phyloP scores from a whole-genome alignment of 2,113 vertebrate species.

The Cochlearius cochlearius region DNA sequence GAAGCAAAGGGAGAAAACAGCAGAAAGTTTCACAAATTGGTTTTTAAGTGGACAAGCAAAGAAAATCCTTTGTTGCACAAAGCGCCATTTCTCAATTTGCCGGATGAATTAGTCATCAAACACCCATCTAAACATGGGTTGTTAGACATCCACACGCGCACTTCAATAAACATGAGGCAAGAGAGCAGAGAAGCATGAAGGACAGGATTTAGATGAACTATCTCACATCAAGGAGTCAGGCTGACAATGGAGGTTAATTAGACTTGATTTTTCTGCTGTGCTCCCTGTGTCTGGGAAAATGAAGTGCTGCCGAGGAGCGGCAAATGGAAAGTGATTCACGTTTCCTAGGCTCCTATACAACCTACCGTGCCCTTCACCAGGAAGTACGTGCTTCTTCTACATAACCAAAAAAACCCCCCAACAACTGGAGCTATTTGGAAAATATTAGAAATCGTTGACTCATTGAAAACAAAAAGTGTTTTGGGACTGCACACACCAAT shows the following conservation, averaged over 20 bases:
- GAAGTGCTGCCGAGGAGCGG: not conserved
- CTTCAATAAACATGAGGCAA: not conserved
- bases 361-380: not conserved
- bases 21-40: not conserved
- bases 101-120: not conserved
- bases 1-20: not conserved
- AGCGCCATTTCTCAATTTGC: not conserved
- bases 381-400: not conserved
- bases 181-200: not conserved
- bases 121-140: not conserved
- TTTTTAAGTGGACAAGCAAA: not conserved
- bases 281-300: not conserved
- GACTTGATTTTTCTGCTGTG: not conserved
- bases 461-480: not conserved
- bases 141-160: not conserved
- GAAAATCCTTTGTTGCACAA: not conserved
- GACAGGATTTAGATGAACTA: not conserved
- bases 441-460: slow-evolving; percentile 22
- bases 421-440: not conserved
- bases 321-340: not conserved
- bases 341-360: not conserved
- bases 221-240: not conserved
- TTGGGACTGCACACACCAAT: not conserved
- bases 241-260: not conserved
- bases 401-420: not conserved